A percentile compares a stretch with the other conserved stretches of the same genome.
These are phyloP conservation scores for Drosophila elegans DNA, from an alignment of 1,140 invertebrate genomes.

Conservation along the genomic window DNA sequence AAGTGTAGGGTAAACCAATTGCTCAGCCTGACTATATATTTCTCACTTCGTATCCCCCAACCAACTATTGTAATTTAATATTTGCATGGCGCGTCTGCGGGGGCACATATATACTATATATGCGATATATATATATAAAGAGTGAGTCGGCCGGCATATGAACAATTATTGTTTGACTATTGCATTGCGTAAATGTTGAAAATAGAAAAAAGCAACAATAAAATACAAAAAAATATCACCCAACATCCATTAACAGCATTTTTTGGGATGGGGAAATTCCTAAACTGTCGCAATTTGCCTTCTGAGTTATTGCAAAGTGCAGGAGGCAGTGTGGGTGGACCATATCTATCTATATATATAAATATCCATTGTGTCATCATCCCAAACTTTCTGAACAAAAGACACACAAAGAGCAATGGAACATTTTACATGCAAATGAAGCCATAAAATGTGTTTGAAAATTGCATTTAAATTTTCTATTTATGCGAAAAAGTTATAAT, in stretches of 20 bases:
- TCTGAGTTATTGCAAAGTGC: constrained; percentile 74
- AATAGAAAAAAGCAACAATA: constrained; percentile 64
- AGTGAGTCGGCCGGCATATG: constrained; percentile 21
- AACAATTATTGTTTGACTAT: constrained; percentile 71
- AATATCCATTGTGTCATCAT: constrained; percentile 62
- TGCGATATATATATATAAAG: constrained; percentile 1
- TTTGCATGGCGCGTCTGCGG: constrained; percentile 56
- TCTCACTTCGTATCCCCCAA: constrained; percentile 27
- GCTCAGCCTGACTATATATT: constrained; percentile 28
- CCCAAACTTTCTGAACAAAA: constrained; percentile 11
- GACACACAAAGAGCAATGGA: neutral
- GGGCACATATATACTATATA: constrained; percentile 2
- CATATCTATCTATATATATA: constrained; percentile 23
- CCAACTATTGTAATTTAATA: constrained; percentile 68
- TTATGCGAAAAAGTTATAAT: constrained; percentile 32
- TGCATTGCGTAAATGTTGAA: constrained; percentile 80
- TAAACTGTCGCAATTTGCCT: constrained; percentile 75
- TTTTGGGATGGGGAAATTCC: constrained; percentile 9
- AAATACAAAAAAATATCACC: constrained; percentile 9
- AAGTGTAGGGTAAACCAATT: constrained; percentile 40
- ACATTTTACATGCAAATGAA: constrained; percentile 31
- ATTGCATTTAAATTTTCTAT: constrained; percentile 45
- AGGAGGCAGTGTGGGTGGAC: constrained; percentile 47
- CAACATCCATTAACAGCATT: constrained; percentile 10
- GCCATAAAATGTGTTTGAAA: constrained; percentile 37